Conservation (phyloP, 2,888 invertebrate species). For the Dichetophora obliterata region DNA sequence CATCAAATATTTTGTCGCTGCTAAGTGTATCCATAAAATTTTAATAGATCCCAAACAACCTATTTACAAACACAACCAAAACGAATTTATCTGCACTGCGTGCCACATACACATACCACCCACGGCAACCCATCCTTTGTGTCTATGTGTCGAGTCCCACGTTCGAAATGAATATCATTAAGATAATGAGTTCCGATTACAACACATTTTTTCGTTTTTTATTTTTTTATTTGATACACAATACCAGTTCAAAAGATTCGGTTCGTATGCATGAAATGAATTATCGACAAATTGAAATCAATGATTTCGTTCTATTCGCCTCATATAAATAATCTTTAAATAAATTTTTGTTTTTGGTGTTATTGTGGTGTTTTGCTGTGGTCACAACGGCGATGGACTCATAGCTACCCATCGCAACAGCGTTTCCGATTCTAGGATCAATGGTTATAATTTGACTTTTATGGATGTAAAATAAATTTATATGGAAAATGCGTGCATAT, state of each 20-base stretch:
- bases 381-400: background rate
- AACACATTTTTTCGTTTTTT: slow-evolving; percentile 14
- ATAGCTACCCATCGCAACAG: background rate
- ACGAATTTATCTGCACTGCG: no score
- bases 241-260: slow-evolving; percentile 7
- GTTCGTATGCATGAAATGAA: slow-evolving; percentile 24
- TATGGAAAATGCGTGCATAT: slow-evolving; percentile 16
- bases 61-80: no score
- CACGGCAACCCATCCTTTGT: no score
- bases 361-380: no score
- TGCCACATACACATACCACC: no score
- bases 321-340: background rate
- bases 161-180: slow-evolving; percentile 43
- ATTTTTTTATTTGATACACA: background rate
- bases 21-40: no score
- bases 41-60: no score
- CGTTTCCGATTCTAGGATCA: slow-evolving; percentile 33
- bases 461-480: slow-evolving; percentile 38
- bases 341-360: background rate
- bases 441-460: slow-evolving; percentile 34
- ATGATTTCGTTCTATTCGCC: slow-evolving; percentile 15
- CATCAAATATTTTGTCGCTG: no score
- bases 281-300: slow-evolving; percentile 40
- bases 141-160: slow-evolving; percentile 13
- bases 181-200: slow-evolving; percentile 44